Evolutionary conservation across 1,140 invertebrate genomes (phyloP), one percentile per base, ranked within the genome.

Genomic region (Luehdorfia chinensis): DNA sequence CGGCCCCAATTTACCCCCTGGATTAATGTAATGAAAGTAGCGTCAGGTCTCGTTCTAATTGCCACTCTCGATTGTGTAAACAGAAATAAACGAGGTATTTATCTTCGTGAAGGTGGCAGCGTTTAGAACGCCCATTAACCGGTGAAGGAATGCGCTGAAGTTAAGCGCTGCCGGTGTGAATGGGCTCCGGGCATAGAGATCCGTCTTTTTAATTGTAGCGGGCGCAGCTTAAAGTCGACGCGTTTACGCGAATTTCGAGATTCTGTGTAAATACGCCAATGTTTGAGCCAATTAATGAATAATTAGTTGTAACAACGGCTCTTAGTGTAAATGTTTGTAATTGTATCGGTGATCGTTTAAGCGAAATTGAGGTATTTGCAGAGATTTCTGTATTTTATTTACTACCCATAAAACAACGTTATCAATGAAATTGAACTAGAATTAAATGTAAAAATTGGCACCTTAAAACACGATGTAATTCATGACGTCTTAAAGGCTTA

Each of bases 1-100:
- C 50, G 32, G 45, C 58, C 55, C 55, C 64, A 70, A 80, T 77
- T 77, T 77, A 75, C 70, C 58, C 50, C n/a, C 56, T 9, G 65
- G 71, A 75, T 80, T 80, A 74, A 70, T 66, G 63, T 75, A 67
- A 59, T 61, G 19, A 6, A 3, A 70, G 62, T 65, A 54, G 49
- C 55, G 51, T 53, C 60, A 67, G 56, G 63, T 64, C 47, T 43
- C 47, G 33, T n/a, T n/a, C 59, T 75, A 78, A 75, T 74, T 69
- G 67, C 70, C 59, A 58, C 59, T 64, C 44, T 59, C 59, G 55
- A 78, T 71, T 71, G 64, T 70, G 66, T 77, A 65, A 70, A 49
- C 31, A 36, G n/a, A 46, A 19, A 31, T 32, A 9, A 32, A 37
- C 34, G 34, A 37, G 1, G 34, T 37, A 12, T 37, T 21, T 12